Evolutionary conservation across 2,113 vertebrate genomes (phyloP), one percentile per base, ranked within the genome.

Genomic region (Tachysurus vachellii): DNA sequence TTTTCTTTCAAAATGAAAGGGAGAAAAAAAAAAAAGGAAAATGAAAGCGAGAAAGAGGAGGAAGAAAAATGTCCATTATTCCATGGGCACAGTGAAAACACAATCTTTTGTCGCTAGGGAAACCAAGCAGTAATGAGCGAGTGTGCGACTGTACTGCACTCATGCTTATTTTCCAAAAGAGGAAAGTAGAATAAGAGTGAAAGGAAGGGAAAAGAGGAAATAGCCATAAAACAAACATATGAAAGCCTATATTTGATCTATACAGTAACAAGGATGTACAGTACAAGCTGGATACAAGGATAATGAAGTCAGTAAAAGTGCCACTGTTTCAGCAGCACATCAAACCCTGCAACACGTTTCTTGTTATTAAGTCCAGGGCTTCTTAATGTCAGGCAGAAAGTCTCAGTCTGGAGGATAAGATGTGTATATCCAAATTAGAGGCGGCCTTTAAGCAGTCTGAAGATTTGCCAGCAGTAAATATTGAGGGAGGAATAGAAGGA

Each of bases 1-100:
- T 89, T 90, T 87, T 85, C 80, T 85, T 89, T 85, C 83, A 85
- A 89, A 89, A 90, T 86, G 56, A 89, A 76, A 73, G 83, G 62
- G 82, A 54, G 62, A 23, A n/a, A 62, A 44, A 54, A 44, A 54
- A 36, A 76, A 70, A 62, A 81, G 82, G 81, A 87, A 82, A 83
- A 82, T 42, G 73, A 81, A 85, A 82, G 57, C 61, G 76, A 87
- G 62, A 59, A 75, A 64, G 62, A 57, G 61, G 80, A 61, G 31
- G 44, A n/a, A 62, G 73, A 75, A 79, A 89, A 87, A 86, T 66
- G 57, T 85, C 88, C 85, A 83, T 91, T 88, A 89, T 90, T 86
- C 73, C 76, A 87, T 66, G 80, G 84, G 68, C 28, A 75, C 62
- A 70, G 81, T 31, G 59, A 90, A 90, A 85, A 84, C 85, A 81